Percentiles rank a stretch among this genome's conserved stretches.
Evolutionary conservation across 2,888 invertebrate genomes (phyloP).

Genomic region (Gerosis bhagava): DNA sequence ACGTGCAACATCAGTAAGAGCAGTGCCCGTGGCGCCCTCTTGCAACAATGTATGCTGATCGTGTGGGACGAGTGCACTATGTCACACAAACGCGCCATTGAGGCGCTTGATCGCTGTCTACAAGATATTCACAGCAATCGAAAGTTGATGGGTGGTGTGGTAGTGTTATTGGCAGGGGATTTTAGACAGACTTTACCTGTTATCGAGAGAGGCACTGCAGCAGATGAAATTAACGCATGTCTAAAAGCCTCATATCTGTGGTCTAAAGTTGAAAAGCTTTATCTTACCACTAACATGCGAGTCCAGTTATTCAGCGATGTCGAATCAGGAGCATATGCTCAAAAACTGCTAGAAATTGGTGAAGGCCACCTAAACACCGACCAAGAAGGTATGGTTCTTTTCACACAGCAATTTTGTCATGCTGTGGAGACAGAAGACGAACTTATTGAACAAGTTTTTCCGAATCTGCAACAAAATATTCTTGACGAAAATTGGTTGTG

Average conservation of each 20-base stretch:
- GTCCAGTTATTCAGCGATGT: conserved; percentile 36
- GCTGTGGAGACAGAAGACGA: conserved; percentile 23
- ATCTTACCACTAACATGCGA: conserved; percentile 38
- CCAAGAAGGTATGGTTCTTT: conserved; percentile 35
- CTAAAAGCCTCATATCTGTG: conserved; percentile 35
- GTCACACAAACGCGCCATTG: conserved; percentile 30
- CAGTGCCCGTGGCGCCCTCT: conserved; percentile 30
- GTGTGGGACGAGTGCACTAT: conserved; percentile 40
- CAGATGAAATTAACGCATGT: conserved; percentile 39
- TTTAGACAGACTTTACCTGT: conserved; percentile 36
- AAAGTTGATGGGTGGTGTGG: conserved; percentile 32
- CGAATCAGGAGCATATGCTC: conserved; percentile 34
- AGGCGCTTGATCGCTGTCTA: conserved; percentile 28
- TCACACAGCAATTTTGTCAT: conserved; percentile 34
- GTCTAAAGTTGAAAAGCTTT: conserved; percentile 32
- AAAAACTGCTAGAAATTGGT: conserved; percentile 34
- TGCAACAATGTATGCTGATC: conserved; percentile 33
- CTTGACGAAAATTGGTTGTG: conserved; percentile 17
- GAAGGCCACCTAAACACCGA: conserved; percentile 35
- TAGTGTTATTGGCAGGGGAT: conserved; percentile 32
- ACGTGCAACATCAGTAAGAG: conserved; percentile 34
- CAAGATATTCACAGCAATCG: conserved; percentile 29
- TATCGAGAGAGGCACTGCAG: conserved; percentile 35
- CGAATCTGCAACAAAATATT: conserved; percentile 21
- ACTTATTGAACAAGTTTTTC: conserved; percentile 25